phyloP scores from a whole-genome alignment of 2,113 vertebrate species.

The Sinosuthora webbiana region DNA sequence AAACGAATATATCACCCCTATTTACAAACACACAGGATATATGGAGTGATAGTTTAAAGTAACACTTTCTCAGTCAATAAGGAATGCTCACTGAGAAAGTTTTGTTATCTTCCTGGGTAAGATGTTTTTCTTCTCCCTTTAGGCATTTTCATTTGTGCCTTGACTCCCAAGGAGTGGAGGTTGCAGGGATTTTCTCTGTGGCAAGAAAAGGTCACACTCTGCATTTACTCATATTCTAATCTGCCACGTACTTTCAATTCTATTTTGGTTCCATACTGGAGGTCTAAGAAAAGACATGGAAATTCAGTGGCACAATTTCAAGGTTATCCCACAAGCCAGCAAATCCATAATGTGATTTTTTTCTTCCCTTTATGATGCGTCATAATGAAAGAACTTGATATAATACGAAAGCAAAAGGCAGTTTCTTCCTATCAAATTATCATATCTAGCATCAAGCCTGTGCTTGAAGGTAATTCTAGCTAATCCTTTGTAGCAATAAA shows the following conservation, averaged over 20 bases:
- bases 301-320: slow-evolving; percentile 61
- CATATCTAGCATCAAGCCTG: slow-evolving; percentile 37
- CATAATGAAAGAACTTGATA: slow-evolving; percentile 10
- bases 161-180: neutral
- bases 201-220: slow-evolving; percentile 12
- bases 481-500: slow-evolving; percentile 65
- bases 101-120: neutral
- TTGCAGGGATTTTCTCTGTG: neutral
- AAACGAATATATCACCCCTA: neutral
- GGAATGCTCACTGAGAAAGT: slow-evolving; percentile 18
- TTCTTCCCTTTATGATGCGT: slow-evolving; percentile 19
- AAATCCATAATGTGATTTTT: slow-evolving; percentile 59
- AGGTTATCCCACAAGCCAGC: slow-evolving; percentile 56
- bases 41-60: neutral
- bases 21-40: neutral
- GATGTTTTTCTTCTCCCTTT: neutral
- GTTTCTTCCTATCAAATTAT: slow-evolving; percentile 54
- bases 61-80: neutral
- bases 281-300: slow-evolving; percentile 28
- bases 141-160: slow-evolving; percentile 11
- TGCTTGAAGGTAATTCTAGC: slow-evolving; percentile 58
- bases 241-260: slow-evolving; percentile 20
- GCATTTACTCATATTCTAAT: slow-evolving; percentile 28
- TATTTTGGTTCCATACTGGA: slow-evolving; percentile 22
- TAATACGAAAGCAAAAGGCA: neutral